Evolutionary conservation across 2,113 vertebrate species (phyloP).

Genomic region (Protobothrops mucrosquamatus): DNA sequence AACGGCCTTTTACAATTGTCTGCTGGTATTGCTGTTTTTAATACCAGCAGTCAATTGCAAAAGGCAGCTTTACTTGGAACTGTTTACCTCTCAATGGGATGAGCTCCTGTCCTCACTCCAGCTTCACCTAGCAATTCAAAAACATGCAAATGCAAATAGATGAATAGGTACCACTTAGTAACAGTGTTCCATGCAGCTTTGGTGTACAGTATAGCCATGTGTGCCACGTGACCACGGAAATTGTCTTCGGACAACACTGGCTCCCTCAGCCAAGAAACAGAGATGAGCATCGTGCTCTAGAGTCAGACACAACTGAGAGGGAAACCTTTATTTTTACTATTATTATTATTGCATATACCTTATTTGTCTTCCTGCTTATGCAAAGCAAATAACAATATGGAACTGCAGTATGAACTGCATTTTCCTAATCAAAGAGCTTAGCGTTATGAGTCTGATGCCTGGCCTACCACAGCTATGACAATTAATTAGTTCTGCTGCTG

Average conservation of each 20-base stretch:
- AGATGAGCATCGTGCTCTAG: not conserved
- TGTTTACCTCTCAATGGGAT: not conserved
- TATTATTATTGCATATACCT: not conserved
- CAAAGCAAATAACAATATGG: not conserved
- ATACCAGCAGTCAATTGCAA: not conserved
- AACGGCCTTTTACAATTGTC: not conserved
- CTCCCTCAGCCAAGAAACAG: not conserved
- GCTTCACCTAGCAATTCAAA: not conserved
- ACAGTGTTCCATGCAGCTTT: not conserved
- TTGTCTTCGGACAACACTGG: not conserved
- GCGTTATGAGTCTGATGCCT: not conserved
- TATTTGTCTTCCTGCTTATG: slow-evolving; percentile 7
- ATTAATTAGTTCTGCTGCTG: slow-evolving; percentile 17
- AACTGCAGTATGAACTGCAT: not conserved
- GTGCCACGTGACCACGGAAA: not conserved
- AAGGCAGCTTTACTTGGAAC: not conserved
- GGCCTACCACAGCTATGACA: not conserved
- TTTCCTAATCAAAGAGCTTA: slow-evolving; percentile 8
- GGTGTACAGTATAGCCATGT: not conserved
- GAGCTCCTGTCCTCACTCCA: not conserved
- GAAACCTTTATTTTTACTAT: not conserved
- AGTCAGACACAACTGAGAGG: not conserved
- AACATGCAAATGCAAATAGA: not conserved
- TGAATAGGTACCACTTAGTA: not conserved
- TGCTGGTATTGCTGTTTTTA: not conserved